Evolutionary conservation across 2,888 invertebrate species (phyloP), one percentile per base, ranked within the genome.

Genomic region (Zaprionus lineosus): DNA sequence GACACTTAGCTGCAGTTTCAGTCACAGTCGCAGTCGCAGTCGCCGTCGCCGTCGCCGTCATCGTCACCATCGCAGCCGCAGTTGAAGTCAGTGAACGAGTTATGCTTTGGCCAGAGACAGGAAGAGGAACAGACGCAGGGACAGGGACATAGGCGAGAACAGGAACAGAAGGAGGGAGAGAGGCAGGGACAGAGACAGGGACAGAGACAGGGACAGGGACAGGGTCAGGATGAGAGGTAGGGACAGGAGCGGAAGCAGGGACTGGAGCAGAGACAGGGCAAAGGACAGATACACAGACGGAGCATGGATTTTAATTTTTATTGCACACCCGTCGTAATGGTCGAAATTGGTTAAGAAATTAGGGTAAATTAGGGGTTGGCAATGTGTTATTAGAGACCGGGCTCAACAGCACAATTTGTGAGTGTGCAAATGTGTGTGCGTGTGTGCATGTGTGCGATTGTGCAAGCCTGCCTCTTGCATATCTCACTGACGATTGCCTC

Each of bases 291-390:
- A 51, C 26, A 51, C 52, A 40, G 52, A 52, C 31, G 55, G 56
- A 68, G 81, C 74, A 66, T 60, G 75, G 84, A 82, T 86, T 86
- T 82, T 86, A 86, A 86, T 86, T 86, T 87, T 86, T 86, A 87
- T 86, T 87, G 86, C 86, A 82, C 82, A 75, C 74, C 74, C 82
- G 74, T 77, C 78, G 75, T 86, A 86, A 86, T 86, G 84, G 79
- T 70, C 79, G 84, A 86, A 86, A 86, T 87, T 86, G 86, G 86
- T 84, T 82, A 85, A 87, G 86, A 87, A 87, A 87, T 86, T 86
- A 87, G 84, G 82, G 86, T 82, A 86, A 86, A 86, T 86, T 86
- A 86, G 74, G 86, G 87, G 86, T 87, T 86, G 86, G 79, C 82
- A 86, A 65, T 63, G 72, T 86, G 84, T 86, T 83, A 83, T 83